A percentile compares a stretch with the other conserved stretches of the same genome.
phyloP scores from a whole-genome alignment of 1,140 invertebrate species.

The Brachionus sp. region DNA sequence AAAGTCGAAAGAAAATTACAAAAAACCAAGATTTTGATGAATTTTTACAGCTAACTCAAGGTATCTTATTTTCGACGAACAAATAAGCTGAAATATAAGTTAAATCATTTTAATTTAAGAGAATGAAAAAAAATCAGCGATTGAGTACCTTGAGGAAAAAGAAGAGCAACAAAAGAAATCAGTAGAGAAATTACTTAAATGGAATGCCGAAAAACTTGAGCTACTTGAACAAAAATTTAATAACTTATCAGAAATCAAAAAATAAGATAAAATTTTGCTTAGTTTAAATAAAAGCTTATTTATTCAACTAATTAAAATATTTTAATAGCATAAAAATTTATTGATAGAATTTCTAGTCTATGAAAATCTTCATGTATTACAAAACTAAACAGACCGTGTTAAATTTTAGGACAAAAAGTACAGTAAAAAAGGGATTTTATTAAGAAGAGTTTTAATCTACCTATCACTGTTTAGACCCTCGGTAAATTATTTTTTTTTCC shows the following conservation, averaged over 20 bases:
- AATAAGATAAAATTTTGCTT: neutral
- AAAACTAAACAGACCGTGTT: too few species aligned
- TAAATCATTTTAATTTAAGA: neutral
- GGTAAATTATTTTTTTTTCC: too few species aligned
- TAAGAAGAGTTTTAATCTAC: too few species aligned
- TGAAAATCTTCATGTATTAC: too few species aligned
- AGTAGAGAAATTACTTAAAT: neutral
- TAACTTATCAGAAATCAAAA: neutral
- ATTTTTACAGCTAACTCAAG: neutral
- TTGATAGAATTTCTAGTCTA: too few species aligned
- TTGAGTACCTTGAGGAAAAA: neutral
- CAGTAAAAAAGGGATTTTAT: too few species aligned
- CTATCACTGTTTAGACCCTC: too few species aligned
- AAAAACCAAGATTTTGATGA: neutral
- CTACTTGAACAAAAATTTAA: neutral
- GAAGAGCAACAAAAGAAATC: neutral
- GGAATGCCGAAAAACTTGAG: neutral
- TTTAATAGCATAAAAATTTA: too few species aligned
- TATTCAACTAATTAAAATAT: neutral
- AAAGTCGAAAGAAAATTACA: neutral
- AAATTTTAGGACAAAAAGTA: too few species aligned
- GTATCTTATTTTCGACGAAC: neutral
- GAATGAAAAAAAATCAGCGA: neutral
- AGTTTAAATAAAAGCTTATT: neutral
- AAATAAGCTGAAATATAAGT: neutral